Evolutionary conservation across 2,888 invertebrate genomes (phyloP).

Genomic region (Agrotis ipsilon): DNA sequence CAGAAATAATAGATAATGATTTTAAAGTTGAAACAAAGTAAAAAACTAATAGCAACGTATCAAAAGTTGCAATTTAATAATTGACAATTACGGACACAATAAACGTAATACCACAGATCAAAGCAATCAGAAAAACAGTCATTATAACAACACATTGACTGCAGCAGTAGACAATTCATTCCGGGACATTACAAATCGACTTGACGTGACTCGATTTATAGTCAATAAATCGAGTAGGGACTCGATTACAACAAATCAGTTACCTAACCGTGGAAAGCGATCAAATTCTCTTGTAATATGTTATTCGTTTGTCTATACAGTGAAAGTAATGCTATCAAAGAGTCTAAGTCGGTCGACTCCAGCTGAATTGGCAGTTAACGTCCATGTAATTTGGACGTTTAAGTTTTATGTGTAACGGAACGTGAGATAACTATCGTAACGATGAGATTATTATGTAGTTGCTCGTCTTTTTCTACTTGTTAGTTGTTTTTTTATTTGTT

Average conservation of each 20-base stretch:
- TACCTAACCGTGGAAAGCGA: conserved; percentile 73
- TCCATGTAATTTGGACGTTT: conserved; percentile 50
- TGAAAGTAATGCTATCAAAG: conserved; percentile 67
- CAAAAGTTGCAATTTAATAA: conserved; percentile 27
- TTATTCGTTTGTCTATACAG: conserved; percentile 63
- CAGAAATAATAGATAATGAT: background rate
- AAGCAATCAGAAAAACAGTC: conserved; percentile 42
- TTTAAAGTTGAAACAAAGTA: background rate
- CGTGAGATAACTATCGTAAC: conserved; percentile 59
- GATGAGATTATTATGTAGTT: conserved; percentile 28
- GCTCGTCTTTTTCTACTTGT: conserved; percentile 30
- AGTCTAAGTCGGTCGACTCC: conserved; percentile 45
- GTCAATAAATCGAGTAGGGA: conserved; percentile 53
- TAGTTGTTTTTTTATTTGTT: conserved; percentile 20
- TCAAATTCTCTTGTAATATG: conserved; percentile 64
- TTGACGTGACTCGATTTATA: conserved; percentile 59
- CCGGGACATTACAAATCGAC: conserved; percentile 45
- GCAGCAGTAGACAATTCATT: conserved; percentile 40
- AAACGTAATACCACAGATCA: conserved; percentile 33
- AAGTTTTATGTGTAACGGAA: conserved; percentile 55
- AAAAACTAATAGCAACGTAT: conserved; percentile 1
- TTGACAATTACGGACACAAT: conserved; percentile 38
- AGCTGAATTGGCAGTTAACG: conserved; percentile 54
- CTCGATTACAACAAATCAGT: conserved; percentile 60
- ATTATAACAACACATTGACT: conserved; percentile 22